phyloP scores from a whole-genome alignment of 2,888 invertebrate genomes.

The Tetranychus truncatus region DNA sequence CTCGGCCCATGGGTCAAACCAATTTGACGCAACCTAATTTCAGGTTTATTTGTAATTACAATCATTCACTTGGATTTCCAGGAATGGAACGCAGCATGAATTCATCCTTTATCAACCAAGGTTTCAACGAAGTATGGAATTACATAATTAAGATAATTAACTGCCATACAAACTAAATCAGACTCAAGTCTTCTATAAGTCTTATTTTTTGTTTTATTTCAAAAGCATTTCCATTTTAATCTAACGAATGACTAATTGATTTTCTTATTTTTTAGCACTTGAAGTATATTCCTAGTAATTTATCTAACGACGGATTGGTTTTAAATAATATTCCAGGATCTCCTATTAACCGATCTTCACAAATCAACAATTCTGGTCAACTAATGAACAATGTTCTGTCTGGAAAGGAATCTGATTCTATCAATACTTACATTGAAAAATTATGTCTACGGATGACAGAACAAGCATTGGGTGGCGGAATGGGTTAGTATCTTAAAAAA shows the following conservation, averaged over 20 bases:
- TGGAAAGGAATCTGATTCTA: conserved; percentile 6
- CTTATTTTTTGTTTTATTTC: no score
- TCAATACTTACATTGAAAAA: conserved; percentile 6
- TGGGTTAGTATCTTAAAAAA: background rate
- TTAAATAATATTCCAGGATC: background rate
- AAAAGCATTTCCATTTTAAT: no score
- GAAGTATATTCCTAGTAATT: no score
- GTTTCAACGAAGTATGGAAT: no score
- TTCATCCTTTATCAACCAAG: background rate
- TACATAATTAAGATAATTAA: no score
- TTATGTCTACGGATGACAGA: conserved; percentile 8
- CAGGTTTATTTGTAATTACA: background rate
- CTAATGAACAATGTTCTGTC: background rate
- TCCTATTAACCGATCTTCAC: background rate
- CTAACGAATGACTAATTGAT: no score
- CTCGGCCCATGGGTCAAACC: background rate
- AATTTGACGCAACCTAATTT: background rate
- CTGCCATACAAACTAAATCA: no score
- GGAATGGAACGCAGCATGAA: conserved; percentile 4
- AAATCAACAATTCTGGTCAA: conserved; percentile 5
- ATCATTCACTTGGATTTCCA: conserved; percentile 6
- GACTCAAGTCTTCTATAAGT: no score
- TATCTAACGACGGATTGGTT: no score
- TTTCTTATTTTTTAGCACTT: no score
- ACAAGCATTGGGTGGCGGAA: conserved; percentile 3